A percentile compares a stretch with the other conserved stretches of the same genome.
These are phyloP conservation scores for Knipowitschia caucasica DNA, from an alignment of 2,797 vertebrate genomes.

Conservation along the genomic window DNA sequence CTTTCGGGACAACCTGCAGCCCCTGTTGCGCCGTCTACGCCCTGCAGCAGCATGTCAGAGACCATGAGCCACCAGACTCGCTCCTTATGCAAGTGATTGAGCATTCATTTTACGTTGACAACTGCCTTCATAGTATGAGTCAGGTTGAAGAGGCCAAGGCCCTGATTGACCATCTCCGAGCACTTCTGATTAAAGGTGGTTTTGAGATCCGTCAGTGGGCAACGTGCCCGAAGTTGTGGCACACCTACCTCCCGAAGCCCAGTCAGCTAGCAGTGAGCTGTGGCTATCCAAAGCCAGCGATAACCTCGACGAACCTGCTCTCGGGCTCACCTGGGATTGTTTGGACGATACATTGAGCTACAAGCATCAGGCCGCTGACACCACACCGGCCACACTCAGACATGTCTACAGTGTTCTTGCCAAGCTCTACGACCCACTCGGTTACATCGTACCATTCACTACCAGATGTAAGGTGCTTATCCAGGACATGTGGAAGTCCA, in stretches of 20 bases:
- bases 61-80: neutral
- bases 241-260: no score
- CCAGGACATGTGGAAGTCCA: conserved; percentile 6
- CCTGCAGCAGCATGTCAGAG: neutral
- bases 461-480: conserved; percentile 12
- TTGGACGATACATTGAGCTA: conserved; percentile 12
- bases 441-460: conserved; percentile 15
- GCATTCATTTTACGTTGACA: conserved; percentile 14
- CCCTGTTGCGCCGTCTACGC: conserved; percentile 4
- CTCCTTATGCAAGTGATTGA: conserved; percentile 1
- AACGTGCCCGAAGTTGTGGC: neutral
- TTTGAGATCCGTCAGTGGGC: conserved; percentile 4
- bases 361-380: conserved; percentile 5
- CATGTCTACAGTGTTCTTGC: conserved; percentile 8
- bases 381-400: no score
- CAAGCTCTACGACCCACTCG: conserved; percentile 17
- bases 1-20: no score
- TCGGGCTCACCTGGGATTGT: conserved; percentile 7
- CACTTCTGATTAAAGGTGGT: no score
- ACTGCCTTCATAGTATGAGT: conserved; percentile 2
- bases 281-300: no score
- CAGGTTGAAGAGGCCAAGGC: neutral
- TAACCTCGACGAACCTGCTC: no score
- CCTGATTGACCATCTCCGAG: no score
- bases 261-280: no score